Conservation (phyloP, 2,888 invertebrate genomes). For the Lasioglossum leucozonium region DNA sequence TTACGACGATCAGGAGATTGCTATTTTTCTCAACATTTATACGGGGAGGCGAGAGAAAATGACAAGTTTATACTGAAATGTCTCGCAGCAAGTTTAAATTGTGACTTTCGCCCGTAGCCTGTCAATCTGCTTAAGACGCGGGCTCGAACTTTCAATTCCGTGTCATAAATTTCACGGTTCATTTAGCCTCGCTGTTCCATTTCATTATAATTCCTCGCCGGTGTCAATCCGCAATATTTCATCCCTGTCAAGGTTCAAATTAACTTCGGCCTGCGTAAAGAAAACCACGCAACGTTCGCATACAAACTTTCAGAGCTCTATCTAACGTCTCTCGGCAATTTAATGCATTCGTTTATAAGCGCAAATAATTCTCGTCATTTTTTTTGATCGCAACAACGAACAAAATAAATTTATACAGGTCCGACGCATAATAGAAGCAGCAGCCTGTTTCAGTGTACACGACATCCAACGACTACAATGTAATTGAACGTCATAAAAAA, state of each 20-base stretch:
- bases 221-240: conserved; percentile 4
- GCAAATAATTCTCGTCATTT: neutral
- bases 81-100: neutral
- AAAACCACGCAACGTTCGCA: neutral
- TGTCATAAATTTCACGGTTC: conserved; percentile 11
- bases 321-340: neutral
- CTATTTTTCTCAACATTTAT: neutral
- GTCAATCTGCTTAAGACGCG: neutral
- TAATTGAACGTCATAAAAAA: neutral
- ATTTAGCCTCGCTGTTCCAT: neutral
- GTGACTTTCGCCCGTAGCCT: neutral
- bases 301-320: neutral
- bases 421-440: no score
- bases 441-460: no score
- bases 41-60: neutral
- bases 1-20: neutral
- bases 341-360: neutral
- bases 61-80: neutral
- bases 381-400: no score
- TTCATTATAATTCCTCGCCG: neutral
- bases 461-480: neutral
- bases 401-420: no score
- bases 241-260: conserved; percentile 19
- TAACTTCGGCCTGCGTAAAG: neutral
- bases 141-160: conserved; percentile 18